These are phyloP conservation scores for Panthera tigris DNA, from an alignment of 2,113 vertebrate species.

Conservation along the genomic window DNA sequence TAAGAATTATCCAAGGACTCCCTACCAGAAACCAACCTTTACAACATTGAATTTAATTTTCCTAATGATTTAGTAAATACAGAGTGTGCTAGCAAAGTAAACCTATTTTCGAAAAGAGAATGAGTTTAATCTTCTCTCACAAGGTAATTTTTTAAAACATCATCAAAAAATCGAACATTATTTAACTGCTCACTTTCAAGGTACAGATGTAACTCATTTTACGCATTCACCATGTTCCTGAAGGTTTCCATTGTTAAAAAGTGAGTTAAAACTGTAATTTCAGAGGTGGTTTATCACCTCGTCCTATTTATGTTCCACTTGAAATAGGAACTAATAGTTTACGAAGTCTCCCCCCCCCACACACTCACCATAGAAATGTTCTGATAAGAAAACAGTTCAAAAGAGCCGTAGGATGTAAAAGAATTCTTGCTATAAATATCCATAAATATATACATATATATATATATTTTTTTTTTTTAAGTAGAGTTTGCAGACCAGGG, in stretches of 20 bases:
- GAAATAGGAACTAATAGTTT: conserved; percentile 30
- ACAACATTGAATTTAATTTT: neutral
- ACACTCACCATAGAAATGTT: conserved; percentile 36
- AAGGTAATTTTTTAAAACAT: conserved; percentile 29
- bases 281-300: neutral
- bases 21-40: conserved; percentile 27
- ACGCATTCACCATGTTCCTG: neutral
- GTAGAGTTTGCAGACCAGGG: neutral
- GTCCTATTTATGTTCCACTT: conserved; percentile 23
- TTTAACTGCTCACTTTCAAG: conserved; percentile 33
- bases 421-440: neutral
- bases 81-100: conserved; percentile 23
- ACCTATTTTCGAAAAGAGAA: conserved; percentile 38
- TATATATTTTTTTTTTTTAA: neutral
- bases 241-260: conserved; percentile 36
- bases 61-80: conserved; percentile 17
- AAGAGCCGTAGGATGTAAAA: conserved; percentile 38
- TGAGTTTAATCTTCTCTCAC: neutral
- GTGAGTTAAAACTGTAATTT: conserved; percentile 7
- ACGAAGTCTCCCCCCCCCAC: neutral
- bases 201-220: neutral
- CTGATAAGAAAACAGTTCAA: conserved; percentile 62
- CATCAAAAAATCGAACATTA: neutral
- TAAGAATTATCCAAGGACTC: conserved; percentile 43
- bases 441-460: neutral